phyloP scores from a whole-genome alignment of 2,113 vertebrate species.

The Isurus oxyrinchus region DNA sequence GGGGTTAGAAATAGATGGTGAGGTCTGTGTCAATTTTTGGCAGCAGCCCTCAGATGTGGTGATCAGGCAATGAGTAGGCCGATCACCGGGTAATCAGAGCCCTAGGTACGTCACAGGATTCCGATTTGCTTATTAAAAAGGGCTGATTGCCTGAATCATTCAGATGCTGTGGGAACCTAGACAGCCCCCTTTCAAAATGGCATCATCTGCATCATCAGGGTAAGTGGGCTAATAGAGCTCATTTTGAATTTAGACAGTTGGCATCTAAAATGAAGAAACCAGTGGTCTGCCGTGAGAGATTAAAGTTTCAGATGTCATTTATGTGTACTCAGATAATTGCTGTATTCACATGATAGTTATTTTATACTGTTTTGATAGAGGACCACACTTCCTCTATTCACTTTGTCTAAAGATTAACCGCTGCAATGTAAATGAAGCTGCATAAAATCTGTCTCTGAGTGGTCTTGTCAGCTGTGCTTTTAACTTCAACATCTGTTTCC shows the following conservation, averaged over 20 bases:
- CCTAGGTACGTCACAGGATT: not conserved
- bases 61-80: not conserved
- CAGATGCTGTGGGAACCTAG: not conserved
- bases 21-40: not conserved
- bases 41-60: not conserved
- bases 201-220: not conserved
- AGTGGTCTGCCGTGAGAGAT: not conserved
- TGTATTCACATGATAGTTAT: not conserved
- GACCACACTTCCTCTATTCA: not conserved
- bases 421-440: not conserved
- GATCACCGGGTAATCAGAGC: not conserved
- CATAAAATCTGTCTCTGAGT: not conserved
- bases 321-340: not conserved
- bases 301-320: not conserved
- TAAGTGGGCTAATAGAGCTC: not conserved
- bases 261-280: not conserved
- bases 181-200: not conserved
- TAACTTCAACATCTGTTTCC: slow-evolving; percentile 27
- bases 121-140: not conserved
- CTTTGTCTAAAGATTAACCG: not conserved
- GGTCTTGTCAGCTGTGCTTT: not conserved
- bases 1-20: not conserved
- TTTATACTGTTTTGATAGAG: not conserved
- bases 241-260: not conserved
- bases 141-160: not conserved